Percentiles rank a stretch among this genome's conserved stretches.
phyloP scores from a whole-genome alignment of 2,113 vertebrate genomes.

The Xyrauchen texanus region DNA sequence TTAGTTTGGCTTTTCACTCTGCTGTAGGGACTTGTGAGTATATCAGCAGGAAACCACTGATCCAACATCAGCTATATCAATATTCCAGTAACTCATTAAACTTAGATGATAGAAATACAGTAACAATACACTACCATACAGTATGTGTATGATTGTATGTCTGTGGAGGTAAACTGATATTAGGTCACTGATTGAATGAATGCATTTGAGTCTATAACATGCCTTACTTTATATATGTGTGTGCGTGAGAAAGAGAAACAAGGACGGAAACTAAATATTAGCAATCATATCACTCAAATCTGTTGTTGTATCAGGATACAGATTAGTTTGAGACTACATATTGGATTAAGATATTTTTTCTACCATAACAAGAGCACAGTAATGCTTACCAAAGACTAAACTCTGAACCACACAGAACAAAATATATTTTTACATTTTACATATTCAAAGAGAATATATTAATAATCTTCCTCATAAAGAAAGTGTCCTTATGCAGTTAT shows the following conservation, averaged over 20 bases:
- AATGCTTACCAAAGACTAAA: conserved; percentile 40
- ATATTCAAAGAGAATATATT: background rate
- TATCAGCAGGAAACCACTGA: conserved; percentile 33
- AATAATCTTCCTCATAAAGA: conserved; percentile 2
- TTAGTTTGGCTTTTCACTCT: conserved; percentile 5
- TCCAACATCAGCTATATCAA: conserved; percentile 43
- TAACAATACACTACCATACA: background rate
- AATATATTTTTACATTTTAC: conserved; percentile 46
- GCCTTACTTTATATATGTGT: conserved; percentile 5
- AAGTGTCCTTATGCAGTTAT: conserved; percentile 52
- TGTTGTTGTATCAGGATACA: conserved; percentile 2
- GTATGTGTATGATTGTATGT: background rate
- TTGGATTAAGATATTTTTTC: conserved; percentile 47
- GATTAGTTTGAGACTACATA: background rate
- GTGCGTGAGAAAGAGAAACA: background rate
- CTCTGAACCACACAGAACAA: background rate
- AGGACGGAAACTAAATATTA: background rate
- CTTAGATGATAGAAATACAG: conserved; percentile 1
- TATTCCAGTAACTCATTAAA: conserved; percentile 1
- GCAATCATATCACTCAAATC: background rate
- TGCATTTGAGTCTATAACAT: background rate
- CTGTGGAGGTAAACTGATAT: background rate
- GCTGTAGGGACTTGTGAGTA: conserved; percentile 1
- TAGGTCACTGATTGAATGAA: background rate
- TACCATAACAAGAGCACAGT: conserved; percentile 37